Base-by-base conservation (phyloP, 2,113 vertebrate species). In the Ochotona curzoniae region DNA sequence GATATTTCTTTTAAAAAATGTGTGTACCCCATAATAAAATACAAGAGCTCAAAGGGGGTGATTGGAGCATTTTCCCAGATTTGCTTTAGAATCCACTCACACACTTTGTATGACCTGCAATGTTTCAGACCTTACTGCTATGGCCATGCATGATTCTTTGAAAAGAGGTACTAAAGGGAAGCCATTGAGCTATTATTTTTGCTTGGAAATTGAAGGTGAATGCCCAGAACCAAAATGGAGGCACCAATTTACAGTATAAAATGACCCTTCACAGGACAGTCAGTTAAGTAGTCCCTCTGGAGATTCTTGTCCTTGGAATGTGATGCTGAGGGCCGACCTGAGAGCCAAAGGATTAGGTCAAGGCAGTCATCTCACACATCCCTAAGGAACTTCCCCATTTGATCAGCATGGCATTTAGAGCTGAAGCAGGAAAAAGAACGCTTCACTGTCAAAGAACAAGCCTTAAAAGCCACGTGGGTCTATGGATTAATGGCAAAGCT, bases 401-500 rank as follows among this genome's bases (percentile, higher is more conserved):
- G 26, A 91, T 95, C 12, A 86, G 61, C 18, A 63, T 3, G 26
- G 30, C 44, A 69, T 81, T 66, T 87, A 87, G 71, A 91, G 75
- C 10, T 0, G 1, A 57, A 13, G 20, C 8, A 35, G 7, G 51
- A 4, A 11, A 63, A 81, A 74, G 79, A 73, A 78, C 18, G 2
- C 30, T 66, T 11, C n/a, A 49, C 8, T 67, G 20, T 23, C 86
- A 66, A 88, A 87, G 51, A 64, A 79, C 9, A 60, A 30, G 63
- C 70, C 84, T 35, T 51, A 90, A 96, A 96, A 92, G 93, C 94
- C 71, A 78, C 83, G 54, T 73, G 82, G 69, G 93, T 96, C 81
- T 81, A 94, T 61, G 94, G 97, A 97, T 96, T 96, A 96, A 89
- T 83, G 63, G 57, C 57, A 96, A 97, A 92, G 57, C 93, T 94